Conservation (phyloP, 2,888 invertebrate species). For the Drosophila limbata region DNA sequence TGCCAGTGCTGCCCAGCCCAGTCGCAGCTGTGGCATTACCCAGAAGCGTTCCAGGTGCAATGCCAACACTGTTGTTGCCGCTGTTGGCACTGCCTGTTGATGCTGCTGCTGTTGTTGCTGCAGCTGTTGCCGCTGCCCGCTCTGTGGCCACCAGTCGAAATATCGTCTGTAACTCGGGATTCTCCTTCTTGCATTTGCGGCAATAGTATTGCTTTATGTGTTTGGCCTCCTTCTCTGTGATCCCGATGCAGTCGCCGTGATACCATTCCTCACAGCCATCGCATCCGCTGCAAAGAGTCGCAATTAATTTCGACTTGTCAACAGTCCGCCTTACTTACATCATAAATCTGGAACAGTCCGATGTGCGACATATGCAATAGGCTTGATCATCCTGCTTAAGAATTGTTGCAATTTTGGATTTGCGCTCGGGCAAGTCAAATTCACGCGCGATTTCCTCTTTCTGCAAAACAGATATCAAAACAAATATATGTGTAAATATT, state of each 20-base stretch:
- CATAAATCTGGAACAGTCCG: slow-evolving; percentile 98
- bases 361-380: slow-evolving; percentile 97
- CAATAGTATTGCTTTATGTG: slow-evolving; percentile 97
- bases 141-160: slow-evolving; percentile 84
- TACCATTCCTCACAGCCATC: slow-evolving; percentile 99
- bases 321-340: slow-evolving; percentile 88
- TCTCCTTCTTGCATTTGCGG: slow-evolving; percentile 92
- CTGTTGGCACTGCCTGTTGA: slow-evolving; percentile 28
- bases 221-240: slow-evolving; percentile 96
- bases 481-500: not conserved
- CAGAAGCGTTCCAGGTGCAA: slow-evolving; percentile 18
- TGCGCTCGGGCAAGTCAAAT: slow-evolving; percentile 94
- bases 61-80: slow-evolving; percentile 10
- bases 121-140: slow-evolving; percentile 51
- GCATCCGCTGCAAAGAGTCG: slow-evolving; percentile 89
- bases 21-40: not conserved
- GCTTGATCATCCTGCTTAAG: slow-evolving; percentile 95
- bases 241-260: slow-evolving; percentile 98
- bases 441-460: slow-evolving; percentile 96
- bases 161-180: slow-evolving; percentile 90
- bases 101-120: slow-evolving; percentile 39
- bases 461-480: slow-evolving; percentile 58
- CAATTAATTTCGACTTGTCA: not conserved
- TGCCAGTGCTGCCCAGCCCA: not conserved
- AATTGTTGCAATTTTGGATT: slow-evolving; percentile 95